Evolutionary conservation across 2,113 vertebrate species (phyloP), one percentile per base, ranked within the genome.

Genomic region (Falcunculus frontatus): DNA sequence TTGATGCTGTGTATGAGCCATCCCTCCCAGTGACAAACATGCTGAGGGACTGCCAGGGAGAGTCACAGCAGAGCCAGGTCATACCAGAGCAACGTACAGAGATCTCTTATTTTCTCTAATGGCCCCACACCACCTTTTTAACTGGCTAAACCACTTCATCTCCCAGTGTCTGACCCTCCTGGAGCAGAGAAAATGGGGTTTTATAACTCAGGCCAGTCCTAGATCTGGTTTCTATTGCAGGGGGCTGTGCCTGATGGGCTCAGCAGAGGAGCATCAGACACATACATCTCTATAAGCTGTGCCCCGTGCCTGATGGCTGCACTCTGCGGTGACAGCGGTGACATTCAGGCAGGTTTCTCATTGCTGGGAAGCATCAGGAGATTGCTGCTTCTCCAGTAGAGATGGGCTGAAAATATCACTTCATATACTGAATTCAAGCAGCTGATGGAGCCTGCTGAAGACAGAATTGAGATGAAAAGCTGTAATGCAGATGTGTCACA

Each of bases 391-490:
- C 82, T 89, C 60, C 73, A 30, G 55, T 2, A 14, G 60, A 50
- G 19, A 41, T 44, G 74, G 67, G 72, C 5, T 30, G 83, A 87
- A 95, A 93, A 85, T 52, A 47, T 13, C 21, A 9, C 73, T 70
- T 93, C 72, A 39, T 23, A 23, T 57, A 19, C 64, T 67, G 50
- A 90, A 93, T 78, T 70, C 68, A 88, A 35, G 87, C 92, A 95
- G 87, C 64, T 89, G 93, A 93, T 78, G 82, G 93, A 97, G 89
- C 84, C 84, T 92, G 74, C 57, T 91, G 94, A 87, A 87, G 80
- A n/a, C 82, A 90, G 91, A 97, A 93, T 72, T 95, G 95, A 96
- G 97, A 96, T 94, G 93, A 95, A 97, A 97, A 96, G 89, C 84
- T 90, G 79, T 96, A 95, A 95, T 80, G 93, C 96, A 49, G 93